phyloP scores from a whole-genome alignment of 23 tunicate genomes.

The Phallusia fumigata region DNA sequence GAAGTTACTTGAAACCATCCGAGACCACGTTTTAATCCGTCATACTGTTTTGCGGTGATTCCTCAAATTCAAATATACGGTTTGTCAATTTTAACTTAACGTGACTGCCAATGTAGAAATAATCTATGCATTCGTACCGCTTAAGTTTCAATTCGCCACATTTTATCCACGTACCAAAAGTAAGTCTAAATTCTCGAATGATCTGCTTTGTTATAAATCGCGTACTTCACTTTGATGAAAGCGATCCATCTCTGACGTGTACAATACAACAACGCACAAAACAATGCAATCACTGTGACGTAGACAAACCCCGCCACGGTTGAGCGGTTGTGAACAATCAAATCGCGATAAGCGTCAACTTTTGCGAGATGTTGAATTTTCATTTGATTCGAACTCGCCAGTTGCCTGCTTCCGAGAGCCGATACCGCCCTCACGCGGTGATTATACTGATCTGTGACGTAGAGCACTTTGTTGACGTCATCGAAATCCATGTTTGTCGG shows the following conservation, averaged over 20 bases:
- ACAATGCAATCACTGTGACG: not conserved
- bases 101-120: too few species aligned
- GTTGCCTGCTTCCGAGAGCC: slow-evolving; percentile 14
- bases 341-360: slow-evolving; percentile 48
- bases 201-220: not conserved
- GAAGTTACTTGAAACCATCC: too few species aligned
- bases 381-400: slow-evolving; percentile 7
- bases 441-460: slow-evolving; percentile 60
- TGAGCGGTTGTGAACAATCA: slow-evolving; percentile 35
- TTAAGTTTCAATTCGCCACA: too few species aligned
- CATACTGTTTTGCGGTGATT: too few species aligned
- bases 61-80: too few species aligned
- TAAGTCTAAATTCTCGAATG: not conserved
- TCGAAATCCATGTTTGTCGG: slow-evolving; percentile 39
- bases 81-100: too few species aligned
- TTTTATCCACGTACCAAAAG: too few species aligned
- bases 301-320: not conserved
- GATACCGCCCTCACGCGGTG: slow-evolving; percentile 45
- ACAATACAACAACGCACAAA: not conserved
- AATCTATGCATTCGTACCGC: too few species aligned
- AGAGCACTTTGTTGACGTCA: slow-evolving; percentile 17
- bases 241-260: not conserved
- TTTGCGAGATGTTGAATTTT: slow-evolving; percentile 19
- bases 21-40: too few species aligned
- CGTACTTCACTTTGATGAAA: slow-evolving; percentile 10